Conservation (phyloP, 2,888 invertebrate species). For the Drosophila greeni region DNA sequence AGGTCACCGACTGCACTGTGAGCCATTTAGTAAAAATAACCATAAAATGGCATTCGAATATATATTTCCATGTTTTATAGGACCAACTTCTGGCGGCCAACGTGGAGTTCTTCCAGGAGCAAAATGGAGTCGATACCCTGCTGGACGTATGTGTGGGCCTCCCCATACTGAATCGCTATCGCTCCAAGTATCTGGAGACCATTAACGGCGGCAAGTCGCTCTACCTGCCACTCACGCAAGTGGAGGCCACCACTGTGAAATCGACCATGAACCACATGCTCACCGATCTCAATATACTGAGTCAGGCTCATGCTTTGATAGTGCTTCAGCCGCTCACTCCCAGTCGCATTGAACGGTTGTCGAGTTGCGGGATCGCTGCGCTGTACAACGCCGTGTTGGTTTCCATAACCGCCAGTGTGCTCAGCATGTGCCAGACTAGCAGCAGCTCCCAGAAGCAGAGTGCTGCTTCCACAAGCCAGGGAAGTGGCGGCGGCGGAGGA, state of each 20-base stretch:
- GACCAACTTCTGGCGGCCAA: conserved; percentile 89
- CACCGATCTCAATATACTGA: conserved; percentile 89
- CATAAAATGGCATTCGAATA: not conserved
- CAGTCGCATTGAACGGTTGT: conserved; percentile 89
- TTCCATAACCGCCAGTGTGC: conserved; percentile 83
- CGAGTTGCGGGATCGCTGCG: conserved; percentile 89
- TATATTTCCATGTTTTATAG: conserved; percentile 79
- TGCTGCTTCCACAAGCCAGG: conserved; percentile 57
- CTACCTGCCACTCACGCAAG: conserved; percentile 84
- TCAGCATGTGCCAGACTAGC: conserved; percentile 81
- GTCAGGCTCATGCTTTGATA: conserved; percentile 90
- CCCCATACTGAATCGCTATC: conserved; percentile 82
- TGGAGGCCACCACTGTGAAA: conserved; percentile 86
- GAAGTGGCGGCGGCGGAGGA: conserved; percentile 37
- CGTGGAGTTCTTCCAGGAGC: conserved; percentile 86
- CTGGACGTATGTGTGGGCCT: conserved; percentile 90
- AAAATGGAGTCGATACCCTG: conserved; percentile 89
- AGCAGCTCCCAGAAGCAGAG: conserved; percentile 72
- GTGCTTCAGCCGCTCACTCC: conserved; percentile 92
- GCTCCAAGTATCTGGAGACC: conserved; percentile 80
- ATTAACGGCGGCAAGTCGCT: conserved; percentile 82
- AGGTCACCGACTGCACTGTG: conserved; percentile 79
- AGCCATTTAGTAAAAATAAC: conserved; percentile 47
- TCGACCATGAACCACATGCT: conserved; percentile 86
- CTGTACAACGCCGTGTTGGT: conserved; percentile 88